Conservation (phyloP, 2,113 vertebrate species). For the Pelodiscus sinensis region DNA sequence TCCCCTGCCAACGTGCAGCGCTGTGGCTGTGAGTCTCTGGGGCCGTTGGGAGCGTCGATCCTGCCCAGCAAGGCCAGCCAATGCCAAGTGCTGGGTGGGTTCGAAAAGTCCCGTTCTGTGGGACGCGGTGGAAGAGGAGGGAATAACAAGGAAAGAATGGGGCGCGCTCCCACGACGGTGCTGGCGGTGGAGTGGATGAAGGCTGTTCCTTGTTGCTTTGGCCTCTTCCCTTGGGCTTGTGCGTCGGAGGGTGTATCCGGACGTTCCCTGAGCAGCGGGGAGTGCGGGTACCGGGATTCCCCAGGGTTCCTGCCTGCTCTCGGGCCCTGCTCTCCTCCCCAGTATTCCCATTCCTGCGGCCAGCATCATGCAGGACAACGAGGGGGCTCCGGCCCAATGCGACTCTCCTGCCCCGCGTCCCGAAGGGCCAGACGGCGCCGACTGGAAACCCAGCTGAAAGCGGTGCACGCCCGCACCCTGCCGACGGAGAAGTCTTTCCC, state of each 20-base stretch:
- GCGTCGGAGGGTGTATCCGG: background rate
- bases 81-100: background rate
- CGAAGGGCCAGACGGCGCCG: too few species aligned
- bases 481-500: background rate
- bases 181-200: background rate
- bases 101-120: background rate
- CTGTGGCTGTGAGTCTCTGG: background rate
- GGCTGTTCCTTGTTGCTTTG: background rate
- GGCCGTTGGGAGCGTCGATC: background rate
- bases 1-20: background rate
- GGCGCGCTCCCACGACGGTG: background rate
- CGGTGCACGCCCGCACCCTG: accelerated
- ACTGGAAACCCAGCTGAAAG: background rate
- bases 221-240: background rate
- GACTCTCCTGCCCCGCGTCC: background rate
- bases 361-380: background rate
- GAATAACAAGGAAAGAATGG: background rate
- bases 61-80: accelerated
- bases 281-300: background rate
- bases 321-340: background rate
- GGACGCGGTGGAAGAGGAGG: background rate
- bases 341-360: background rate
- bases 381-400: too few species aligned
- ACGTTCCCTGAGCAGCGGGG: background rate
- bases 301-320: background rate